phyloP scores from a whole-genome alignment of 2,888 invertebrate species.

The Cephus pulcher region DNA sequence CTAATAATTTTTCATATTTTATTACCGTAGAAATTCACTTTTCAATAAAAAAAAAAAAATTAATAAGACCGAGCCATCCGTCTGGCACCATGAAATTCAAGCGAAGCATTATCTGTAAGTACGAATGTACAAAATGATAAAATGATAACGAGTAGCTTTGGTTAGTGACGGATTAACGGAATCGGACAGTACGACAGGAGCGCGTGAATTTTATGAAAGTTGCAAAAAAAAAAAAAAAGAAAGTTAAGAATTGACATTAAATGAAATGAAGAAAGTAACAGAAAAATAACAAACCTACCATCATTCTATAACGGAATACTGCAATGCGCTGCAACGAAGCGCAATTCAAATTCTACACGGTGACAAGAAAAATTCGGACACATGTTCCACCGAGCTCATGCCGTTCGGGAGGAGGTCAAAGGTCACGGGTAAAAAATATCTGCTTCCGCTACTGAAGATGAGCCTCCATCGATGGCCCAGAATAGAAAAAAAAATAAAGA shows the following conservation, averaged over 20 bases:
- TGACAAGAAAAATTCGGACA: background rate
- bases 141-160: background rate
- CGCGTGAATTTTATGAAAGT: background rate
- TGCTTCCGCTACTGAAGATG: background rate
- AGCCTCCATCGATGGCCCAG: background rate
- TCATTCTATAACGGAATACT: background rate
- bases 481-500: background rate
- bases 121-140: background rate
- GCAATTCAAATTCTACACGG: background rate
- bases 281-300: background rate
- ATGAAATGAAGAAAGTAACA: background rate
- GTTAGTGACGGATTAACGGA: background rate
- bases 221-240: background rate
- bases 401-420: background rate
- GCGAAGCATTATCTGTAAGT: slow-evolving; percentile 24
- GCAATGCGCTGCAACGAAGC: background rate
- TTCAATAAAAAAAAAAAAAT: background rate
- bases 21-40: background rate
- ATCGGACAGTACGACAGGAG: background rate
- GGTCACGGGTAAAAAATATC: background rate
- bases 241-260: background rate
- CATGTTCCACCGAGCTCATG: background rate
- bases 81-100: background rate
- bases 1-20: background rate
- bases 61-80: background rate